Evolutionary conservation across 2,888 invertebrate genomes (phyloP).

Genomic region (Tuberolachnus salignus): DNA sequence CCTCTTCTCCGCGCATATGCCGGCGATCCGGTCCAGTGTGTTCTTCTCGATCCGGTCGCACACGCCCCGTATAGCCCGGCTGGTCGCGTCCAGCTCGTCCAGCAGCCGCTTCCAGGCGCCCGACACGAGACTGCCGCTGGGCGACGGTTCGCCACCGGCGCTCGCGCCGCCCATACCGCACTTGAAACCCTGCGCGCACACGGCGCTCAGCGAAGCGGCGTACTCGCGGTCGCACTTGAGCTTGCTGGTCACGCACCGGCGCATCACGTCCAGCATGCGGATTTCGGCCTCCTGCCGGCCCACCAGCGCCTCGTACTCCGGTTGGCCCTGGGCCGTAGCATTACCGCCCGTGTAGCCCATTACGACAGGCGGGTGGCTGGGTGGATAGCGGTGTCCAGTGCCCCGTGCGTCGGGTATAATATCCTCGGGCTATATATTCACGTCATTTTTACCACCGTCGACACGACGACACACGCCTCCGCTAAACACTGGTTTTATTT

Average conservation of each 20-base stretch:
- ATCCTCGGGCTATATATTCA: background rate
- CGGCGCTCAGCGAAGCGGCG: conserved; percentile 80
- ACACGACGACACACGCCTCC: background rate
- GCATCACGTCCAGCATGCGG: conserved; percentile 88
- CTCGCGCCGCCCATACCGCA: conserved; percentile 77
- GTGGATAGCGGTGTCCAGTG: background rate
- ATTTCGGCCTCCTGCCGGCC: conserved; percentile 91
- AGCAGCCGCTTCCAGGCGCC: conserved; percentile 84
- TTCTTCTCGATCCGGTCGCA: conserved; percentile 79
- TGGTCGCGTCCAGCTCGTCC: conserved; percentile 76
- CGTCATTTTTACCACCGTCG: conserved; percentile 37
- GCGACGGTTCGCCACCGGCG: conserved; percentile 84
- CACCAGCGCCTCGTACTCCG: conserved; percentile 89
- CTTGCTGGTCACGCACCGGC: conserved; percentile 82
- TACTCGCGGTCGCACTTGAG: conserved; percentile 93
- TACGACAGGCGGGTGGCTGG: background rate
- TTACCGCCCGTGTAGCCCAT: conserved; percentile 49
- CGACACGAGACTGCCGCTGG: conserved; percentile 69
- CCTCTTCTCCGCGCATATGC: conserved; percentile 84
- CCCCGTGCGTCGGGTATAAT: no score
- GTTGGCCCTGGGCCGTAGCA: conserved; percentile 64
- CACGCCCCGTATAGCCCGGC: conserved; percentile 46
- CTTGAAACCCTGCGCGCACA: conserved; percentile 82
- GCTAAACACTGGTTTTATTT: background rate
- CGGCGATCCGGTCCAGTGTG: conserved; percentile 79